Evolutionary conservation across 2,888 invertebrate species (phyloP).

Genomic region (Ptilodon capucinus): DNA sequence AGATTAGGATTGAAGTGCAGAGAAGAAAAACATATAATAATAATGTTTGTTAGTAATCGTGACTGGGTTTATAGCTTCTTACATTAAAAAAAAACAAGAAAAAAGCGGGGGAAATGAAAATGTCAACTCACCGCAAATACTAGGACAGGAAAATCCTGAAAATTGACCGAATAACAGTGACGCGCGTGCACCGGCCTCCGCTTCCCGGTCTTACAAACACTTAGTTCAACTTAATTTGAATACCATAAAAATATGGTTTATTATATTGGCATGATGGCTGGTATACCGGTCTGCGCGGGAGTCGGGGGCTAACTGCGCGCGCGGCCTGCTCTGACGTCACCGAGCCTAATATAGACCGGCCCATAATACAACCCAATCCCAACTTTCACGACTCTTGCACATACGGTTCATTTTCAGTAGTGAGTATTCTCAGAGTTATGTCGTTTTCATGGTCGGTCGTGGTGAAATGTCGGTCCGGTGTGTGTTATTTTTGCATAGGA

Average conservation of each 20-base stretch:
- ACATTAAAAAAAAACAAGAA: background rate
- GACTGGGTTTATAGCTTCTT: too few species aligned
- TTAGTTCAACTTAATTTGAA: slow-evolving; percentile 26
- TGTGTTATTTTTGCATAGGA: slow-evolving; percentile 77
- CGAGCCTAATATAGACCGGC: slow-evolving; percentile 66
- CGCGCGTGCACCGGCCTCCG: slow-evolving; percentile 37
- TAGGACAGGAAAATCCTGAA: slow-evolving; percentile 49
- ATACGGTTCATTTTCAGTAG: slow-evolving; percentile 39
- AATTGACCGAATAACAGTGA: slow-evolving; percentile 37
- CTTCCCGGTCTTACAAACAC: slow-evolving; percentile 39
- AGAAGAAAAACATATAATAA: too few species aligned
- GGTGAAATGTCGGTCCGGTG: slow-evolving; percentile 64
- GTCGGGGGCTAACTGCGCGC: slow-evolving; percentile 70
- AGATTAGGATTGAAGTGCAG: too few species aligned
- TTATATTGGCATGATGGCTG: slow-evolving; percentile 39
- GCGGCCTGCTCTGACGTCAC: slow-evolving; percentile 63
- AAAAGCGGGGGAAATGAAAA: slow-evolving; percentile 1
- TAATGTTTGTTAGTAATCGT: too few species aligned
- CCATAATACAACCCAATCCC: slow-evolving; percentile 39
- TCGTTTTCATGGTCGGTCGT: slow-evolving; percentile 26
- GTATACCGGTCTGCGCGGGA: slow-evolving; percentile 58
- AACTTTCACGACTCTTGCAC: slow-evolving; percentile 10
- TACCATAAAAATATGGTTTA: slow-evolving; percentile 46
- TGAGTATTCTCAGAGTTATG: slow-evolving; percentile 24
- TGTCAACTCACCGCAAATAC: slow-evolving; percentile 47